Evolutionary conservation across 2,797 vertebrate genomes (phyloP).

Genomic region (Pseudotriccus pelzelni): DNA sequence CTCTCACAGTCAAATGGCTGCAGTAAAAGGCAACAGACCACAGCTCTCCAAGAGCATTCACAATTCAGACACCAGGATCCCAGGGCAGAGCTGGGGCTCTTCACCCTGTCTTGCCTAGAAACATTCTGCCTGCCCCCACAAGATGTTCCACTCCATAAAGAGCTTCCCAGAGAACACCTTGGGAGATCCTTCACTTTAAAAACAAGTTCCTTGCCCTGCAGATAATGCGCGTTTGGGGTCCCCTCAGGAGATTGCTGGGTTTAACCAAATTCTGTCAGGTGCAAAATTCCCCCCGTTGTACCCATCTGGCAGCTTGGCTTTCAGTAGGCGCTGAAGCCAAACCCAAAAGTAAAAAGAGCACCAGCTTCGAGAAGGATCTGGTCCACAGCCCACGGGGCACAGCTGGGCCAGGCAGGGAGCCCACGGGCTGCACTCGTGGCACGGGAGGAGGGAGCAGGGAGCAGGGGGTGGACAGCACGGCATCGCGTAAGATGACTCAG

Average conservation of each 20-base stretch:
- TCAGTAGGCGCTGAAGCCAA: background rate
- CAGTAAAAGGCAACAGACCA: background rate
- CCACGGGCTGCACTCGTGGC: rapidly evolving
- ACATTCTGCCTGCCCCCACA: background rate
- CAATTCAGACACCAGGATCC: background rate
- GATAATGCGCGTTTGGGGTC: background rate
- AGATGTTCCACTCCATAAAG: background rate
- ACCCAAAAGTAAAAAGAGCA: rapidly evolving
- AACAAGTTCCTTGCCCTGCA: background rate
- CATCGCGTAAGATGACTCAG: background rate
- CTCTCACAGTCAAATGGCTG: background rate
- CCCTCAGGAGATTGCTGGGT: background rate
- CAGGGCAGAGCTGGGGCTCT: background rate
- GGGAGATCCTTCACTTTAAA: background rate
- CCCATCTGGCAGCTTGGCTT: background rate
- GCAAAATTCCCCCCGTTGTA: background rate
- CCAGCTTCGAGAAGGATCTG: background rate
- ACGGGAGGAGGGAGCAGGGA: background rate
- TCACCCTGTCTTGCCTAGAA: background rate
- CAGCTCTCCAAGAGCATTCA: background rate
- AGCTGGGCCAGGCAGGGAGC: background rate
- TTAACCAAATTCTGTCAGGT: background rate
- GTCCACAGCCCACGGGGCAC: rapidly evolving
- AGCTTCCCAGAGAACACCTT: background rate
- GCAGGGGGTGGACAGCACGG: rapidly evolving